Evolutionary conservation across 2,888 invertebrate genomes (phyloP), one percentile per base, ranked within the genome.

Genomic region (Sesia bembeciformis): DNA sequence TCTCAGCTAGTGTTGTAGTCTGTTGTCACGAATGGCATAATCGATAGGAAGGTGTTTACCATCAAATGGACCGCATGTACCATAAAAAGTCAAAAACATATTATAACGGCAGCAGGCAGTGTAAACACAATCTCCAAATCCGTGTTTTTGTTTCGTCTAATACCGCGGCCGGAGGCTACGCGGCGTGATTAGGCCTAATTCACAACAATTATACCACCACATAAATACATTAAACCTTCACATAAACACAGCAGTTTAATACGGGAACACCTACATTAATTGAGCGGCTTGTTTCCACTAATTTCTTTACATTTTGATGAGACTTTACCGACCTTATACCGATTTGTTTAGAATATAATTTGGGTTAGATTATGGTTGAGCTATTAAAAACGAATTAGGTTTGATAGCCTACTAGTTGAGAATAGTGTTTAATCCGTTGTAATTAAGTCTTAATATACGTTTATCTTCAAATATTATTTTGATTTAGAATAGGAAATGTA

Each of bases 241-340:
- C 62, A 67, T 68, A 74, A 74, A 73, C 74, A 76, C 73, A 72
- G 75, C 72, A 70, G 68, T 78, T 81, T 73, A 74, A 74, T 76
- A 74, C 60, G 60, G 72, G 64, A 81, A 82, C 81, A 78, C 78
- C 81, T 82, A 76, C 71, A 81, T 81, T 79, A 79, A 76, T 74
- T 69, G 63, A 70, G 62, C 65, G 64, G 67, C 65, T 63, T 57
- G 61, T 60, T 60, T 54, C 56, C 55, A 46, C 49, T 49, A 43
- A 53, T 54, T 53, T 40, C 46, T 41, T 23, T 46, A 5, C 5
- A 8, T 4, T 40, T 50, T 38, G 23, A 7, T 39, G 39, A 50
- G 38, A 6, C 6, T 39, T 7, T 6, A 23, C 41, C 43, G 42
- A 40, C 38, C 6, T 51, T 52, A 40, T 1, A 39, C 39, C 7